Percentiles rank a stretch among this genome's conserved stretches.
phyloP scores from a whole-genome alignment of 2,797 vertebrate species.

The Pangasius djambal region DNA sequence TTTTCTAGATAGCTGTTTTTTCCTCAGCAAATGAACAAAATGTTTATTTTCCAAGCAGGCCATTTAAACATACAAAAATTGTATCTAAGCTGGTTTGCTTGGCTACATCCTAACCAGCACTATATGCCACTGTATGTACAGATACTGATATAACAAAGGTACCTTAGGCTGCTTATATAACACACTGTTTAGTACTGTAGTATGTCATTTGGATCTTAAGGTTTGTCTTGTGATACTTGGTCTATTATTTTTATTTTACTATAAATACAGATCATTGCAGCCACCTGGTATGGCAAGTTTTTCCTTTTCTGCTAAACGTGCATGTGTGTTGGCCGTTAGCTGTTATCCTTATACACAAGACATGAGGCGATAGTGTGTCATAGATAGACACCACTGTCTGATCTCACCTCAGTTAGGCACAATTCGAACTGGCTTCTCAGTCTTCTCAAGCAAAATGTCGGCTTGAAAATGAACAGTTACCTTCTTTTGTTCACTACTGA shows the following conservation, averaged over 20 bases:
- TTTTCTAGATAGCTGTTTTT: no score
- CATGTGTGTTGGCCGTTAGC: neutral
- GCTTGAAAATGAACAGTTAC: neutral
- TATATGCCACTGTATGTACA: neutral
- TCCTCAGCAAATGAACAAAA: neutral
- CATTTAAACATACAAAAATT: neutral
- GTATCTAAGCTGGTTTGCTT: neutral
- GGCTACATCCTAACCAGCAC: neutral
- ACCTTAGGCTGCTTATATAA: neutral
- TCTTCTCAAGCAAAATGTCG: neutral
- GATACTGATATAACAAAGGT: neutral
- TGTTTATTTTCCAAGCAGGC: neutral
- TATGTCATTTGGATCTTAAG: neutral
- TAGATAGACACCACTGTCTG: neutral
- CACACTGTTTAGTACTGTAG: neutral
- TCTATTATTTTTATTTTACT: neutral
- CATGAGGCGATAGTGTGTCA: neutral
- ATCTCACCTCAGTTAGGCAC: constrained; percentile 1
- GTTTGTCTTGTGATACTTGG: neutral
- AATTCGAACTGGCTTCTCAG: neutral
- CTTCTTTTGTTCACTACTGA: neutral
- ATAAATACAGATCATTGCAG: neutral
- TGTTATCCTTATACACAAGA: neutral
- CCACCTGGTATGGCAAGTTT: neutral
- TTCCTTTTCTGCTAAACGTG: neutral